Conservation (phyloP, 2,888 invertebrate species). For the Chrysina gloriosa region DNA sequence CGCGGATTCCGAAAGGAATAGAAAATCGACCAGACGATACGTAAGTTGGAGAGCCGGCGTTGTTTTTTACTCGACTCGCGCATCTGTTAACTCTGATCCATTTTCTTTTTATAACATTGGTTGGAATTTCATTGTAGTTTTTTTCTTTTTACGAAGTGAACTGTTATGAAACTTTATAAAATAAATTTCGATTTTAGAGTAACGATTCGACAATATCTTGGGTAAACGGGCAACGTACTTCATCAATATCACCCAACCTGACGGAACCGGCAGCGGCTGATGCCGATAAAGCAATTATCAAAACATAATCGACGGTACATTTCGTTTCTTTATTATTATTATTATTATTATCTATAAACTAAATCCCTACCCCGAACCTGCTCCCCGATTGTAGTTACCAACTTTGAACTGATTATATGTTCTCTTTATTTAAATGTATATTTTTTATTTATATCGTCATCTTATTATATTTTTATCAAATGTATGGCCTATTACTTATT, state of each 20-base stretch:
- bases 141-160: too few species aligned
- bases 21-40: conserved; percentile 54
- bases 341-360: neutral
- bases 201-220: conserved; percentile 48
- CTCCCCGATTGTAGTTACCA: conserved; percentile 40
- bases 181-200: too few species aligned
- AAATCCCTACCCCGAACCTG: neutral
- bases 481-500: too few species aligned
- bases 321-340: neutral
- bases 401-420: conserved; percentile 28
- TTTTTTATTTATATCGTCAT: too few species aligned
- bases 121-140: too few species aligned
- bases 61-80: too few species aligned
- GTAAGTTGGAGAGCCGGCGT: too few species aligned
- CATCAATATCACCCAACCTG: conserved; percentile 44
- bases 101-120: too few species aligned
- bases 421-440: conserved; percentile 34
- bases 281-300: conserved; percentile 14
- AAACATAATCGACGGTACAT: neutral
- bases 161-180: too few species aligned
- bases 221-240: conserved; percentile 40
- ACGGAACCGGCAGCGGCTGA: conserved; percentile 34
- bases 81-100: too few species aligned
- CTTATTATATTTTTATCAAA: too few species aligned
- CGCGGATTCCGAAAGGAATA: conserved; percentile 60